These are phyloP conservation scores for Ophraella communa DNA, from an alignment of 2,888 invertebrate genomes.

Conservation along the genomic window DNA sequence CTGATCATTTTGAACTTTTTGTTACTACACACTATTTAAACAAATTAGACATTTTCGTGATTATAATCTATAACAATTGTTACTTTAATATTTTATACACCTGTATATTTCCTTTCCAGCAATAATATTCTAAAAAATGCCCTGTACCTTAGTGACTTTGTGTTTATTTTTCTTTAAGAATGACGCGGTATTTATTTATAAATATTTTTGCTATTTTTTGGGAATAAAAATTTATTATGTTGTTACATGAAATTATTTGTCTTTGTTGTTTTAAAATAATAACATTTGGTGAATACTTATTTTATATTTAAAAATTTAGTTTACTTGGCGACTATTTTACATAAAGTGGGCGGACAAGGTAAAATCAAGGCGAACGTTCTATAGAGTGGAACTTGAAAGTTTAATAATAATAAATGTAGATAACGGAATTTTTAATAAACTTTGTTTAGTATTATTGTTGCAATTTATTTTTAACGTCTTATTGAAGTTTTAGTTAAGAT, in stretches of 20 bases:
- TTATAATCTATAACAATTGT: too few relatives aligned
- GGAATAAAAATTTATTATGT: not conserved
- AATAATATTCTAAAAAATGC: too few relatives aligned
- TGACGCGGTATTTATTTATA: not conserved
- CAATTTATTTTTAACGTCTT: too few relatives aligned
- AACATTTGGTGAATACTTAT: slow-evolving; percentile 14
- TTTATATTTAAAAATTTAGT: slow-evolving; percentile 8
- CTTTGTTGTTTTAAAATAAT: not conserved
- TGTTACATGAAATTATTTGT: not conserved
- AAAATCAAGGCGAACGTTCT: slow-evolving; percentile 15
- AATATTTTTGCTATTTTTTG: not conserved
- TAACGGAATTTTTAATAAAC: too few relatives aligned
- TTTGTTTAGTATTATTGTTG: too few relatives aligned
- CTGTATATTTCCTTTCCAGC: too few relatives aligned
- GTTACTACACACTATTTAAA: too few relatives aligned
- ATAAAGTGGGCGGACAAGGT: slow-evolving; percentile 24
- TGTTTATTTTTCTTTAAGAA: not conserved
- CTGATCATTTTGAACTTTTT: too few relatives aligned
- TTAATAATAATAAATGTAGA: not conserved
- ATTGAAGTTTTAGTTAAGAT: too few relatives aligned
- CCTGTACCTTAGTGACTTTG: not conserved
- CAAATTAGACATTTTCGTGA: too few relatives aligned
- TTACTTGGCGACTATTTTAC: slow-evolving; percentile 16
- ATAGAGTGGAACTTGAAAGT: not conserved
- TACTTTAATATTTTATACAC: too few relatives aligned